Evolutionary conservation across 1,140 invertebrate species (phyloP).

Genomic region (Neodiprion pinetum): DNA sequence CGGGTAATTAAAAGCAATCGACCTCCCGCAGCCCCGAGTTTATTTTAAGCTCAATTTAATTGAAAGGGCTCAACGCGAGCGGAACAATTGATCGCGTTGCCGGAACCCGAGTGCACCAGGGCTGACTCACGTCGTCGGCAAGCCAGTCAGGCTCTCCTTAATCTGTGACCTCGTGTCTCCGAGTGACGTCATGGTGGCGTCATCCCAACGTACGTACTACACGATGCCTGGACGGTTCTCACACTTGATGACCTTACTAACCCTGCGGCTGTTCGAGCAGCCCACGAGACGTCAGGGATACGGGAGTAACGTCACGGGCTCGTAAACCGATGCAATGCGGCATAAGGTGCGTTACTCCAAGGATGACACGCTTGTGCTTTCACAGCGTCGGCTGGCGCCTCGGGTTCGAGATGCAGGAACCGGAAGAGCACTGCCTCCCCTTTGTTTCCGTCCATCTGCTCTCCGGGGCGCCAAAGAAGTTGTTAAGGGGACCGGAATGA

Average conservation of each 20-base stretch:
- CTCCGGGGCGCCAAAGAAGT: no score
- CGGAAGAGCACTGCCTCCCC: not conserved
- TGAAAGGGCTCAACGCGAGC: constrained; percentile 45
- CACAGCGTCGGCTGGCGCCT: not conserved
- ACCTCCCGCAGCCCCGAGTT: constrained; percentile 35
- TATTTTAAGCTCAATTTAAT: constrained; percentile 55
- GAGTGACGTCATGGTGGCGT: constrained; percentile 52
- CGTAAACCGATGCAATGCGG: no score
- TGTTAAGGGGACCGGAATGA: no score
- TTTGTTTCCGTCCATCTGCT: not conserved
- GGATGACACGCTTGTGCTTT: no score
- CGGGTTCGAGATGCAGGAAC: not conserved
- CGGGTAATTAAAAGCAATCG: constrained; percentile 50
- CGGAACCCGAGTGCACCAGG: constrained; percentile 40
- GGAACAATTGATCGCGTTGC: constrained; percentile 44
- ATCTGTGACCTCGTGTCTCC: not conserved
- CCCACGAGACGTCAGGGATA: no score
- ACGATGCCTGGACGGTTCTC: constrained; percentile 37
- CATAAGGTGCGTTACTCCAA: no score
- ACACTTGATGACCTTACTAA: constrained; percentile 49
- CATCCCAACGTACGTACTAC: constrained; percentile 32
- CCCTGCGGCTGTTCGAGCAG: constrained; percentile 20
- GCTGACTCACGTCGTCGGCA: constrained; percentile 37
- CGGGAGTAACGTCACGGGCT: no score
- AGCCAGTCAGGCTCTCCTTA: constrained; percentile 44